Conservation (phyloP, 2,113 vertebrate species). For the Halichoerus grypus region DNA sequence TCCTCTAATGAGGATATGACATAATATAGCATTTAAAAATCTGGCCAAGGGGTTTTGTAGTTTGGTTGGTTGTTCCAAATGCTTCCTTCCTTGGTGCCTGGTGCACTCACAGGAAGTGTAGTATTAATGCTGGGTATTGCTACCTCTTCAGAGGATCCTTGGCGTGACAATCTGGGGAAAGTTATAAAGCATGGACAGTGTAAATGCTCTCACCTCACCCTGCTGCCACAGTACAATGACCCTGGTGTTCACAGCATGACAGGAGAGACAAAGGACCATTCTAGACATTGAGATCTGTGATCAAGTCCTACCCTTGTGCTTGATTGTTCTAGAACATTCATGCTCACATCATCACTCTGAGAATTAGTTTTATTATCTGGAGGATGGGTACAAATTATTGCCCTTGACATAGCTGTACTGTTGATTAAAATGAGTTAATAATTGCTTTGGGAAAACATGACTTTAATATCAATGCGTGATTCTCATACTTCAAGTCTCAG, state of each 20-base stretch:
- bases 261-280: not conserved
- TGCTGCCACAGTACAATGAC: not conserved
- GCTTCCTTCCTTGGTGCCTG: not conserved
- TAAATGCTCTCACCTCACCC: not conserved
- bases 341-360: not conserved
- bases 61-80: not conserved
- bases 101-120: too few relatives aligned
- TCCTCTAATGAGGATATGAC: not conserved
- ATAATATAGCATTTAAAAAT: constrained; percentile 4
- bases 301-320: not conserved
- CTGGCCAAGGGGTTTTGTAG: not conserved
- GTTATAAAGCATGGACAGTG: not conserved
- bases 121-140: not conserved
- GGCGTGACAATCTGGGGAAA: not conserved
- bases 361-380: not conserved
- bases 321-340: not conserved
- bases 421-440: not conserved
- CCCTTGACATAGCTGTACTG: not conserved
- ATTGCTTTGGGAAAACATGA: not conserved
- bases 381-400: not conserved
- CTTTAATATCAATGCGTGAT: not conserved
- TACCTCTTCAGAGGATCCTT: not conserved
- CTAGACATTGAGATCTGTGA: not conserved
- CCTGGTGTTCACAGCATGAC: not conserved
- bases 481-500: not conserved